These are phyloP conservation scores for Takifugu bimaculatus DNA, from an alignment of 2,113 vertebrate species.

Conservation along the genomic window DNA sequence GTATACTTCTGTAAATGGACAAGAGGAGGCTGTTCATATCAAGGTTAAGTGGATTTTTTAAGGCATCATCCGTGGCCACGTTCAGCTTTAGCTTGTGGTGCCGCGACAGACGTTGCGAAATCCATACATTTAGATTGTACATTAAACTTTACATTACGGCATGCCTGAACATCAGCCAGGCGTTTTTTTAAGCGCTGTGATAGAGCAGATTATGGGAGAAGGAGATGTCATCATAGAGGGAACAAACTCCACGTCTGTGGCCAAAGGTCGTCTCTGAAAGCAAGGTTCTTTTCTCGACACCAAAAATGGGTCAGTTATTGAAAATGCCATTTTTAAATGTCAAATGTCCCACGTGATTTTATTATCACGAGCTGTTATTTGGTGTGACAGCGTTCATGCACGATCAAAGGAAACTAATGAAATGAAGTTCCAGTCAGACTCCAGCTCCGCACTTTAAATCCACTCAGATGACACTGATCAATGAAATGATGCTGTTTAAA, in stretches of 20 bases:
- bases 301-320: slow-evolving; percentile 17
- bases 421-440: slow-evolving; percentile 38
- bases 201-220: not conserved
- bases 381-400: slow-evolving; percentile 11
- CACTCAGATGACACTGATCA: slow-evolving; percentile 44
- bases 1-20: too few relatives aligned
- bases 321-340: slow-evolving; percentile 66
- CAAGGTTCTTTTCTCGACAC: slow-evolving; percentile 32
- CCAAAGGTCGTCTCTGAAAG: slow-evolving; percentile 48
- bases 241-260: slow-evolving; percentile 17
- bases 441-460: slow-evolving; percentile 29
- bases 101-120: not conserved
- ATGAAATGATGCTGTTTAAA: slow-evolving; percentile 49
- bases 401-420: slow-evolving; percentile 26
- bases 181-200: slow-evolving; percentile 11
- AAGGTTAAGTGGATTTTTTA: too few relatives aligned
- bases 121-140: not conserved
- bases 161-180: slow-evolving; percentile 10
- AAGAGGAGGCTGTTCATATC: too few relatives aligned
- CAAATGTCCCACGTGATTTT: slow-evolving; percentile 34
- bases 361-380: slow-evolving; percentile 26
- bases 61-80: too few relatives aligned
- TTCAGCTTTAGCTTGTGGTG: too few relatives aligned
- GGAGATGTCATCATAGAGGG: slow-evolving; percentile 5
- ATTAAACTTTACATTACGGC: not conserved